Conservation (phyloP, 2,113 vertebrate genomes). For the Pseudopipra pipra region DNA sequence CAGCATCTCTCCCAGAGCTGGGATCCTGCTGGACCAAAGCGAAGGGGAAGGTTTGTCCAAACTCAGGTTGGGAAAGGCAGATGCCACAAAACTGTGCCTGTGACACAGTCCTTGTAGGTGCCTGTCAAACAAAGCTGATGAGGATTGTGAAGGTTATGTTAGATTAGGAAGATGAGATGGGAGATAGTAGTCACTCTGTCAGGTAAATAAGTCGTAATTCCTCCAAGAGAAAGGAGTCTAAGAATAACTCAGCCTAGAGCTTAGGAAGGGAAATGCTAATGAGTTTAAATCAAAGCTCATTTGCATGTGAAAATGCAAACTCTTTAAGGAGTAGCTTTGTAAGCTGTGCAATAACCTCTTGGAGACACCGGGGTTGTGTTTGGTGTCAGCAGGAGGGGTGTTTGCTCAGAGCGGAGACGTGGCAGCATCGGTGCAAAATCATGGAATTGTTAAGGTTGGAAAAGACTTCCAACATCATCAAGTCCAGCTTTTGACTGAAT, state of each 20-base stretch:
- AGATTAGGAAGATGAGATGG: not conserved
- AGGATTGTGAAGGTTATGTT: not conserved
- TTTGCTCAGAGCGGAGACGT: fast-evolving
- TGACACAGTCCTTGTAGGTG: not conserved
- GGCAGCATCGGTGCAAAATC: fast-evolving
- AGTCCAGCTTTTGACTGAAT: fast-evolving
- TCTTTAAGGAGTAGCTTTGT: not conserved
- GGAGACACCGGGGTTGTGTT: not conserved
- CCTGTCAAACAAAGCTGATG: not conserved
- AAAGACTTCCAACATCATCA: not conserved
- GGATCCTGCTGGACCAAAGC: not conserved
- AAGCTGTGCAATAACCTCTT: not conserved
- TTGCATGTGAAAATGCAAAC: not conserved
- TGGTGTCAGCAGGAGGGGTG: not conserved
- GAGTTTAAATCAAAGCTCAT: slow-evolving; percentile 35
- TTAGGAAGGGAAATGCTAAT: not conserved
- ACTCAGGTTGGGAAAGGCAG: not conserved
- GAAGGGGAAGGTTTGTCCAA: not conserved
- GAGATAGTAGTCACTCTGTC: not conserved
- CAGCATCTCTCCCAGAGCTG: not conserved
- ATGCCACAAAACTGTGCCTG: not conserved
- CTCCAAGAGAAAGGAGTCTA: not conserved
- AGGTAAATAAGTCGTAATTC: not conserved
- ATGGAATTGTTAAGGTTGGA: not conserved
- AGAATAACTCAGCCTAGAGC: slow-evolving; percentile 14